Evolutionary conservation across 2,888 invertebrate genomes (phyloP).

Genomic region (Linnaemya tessellans): DNA sequence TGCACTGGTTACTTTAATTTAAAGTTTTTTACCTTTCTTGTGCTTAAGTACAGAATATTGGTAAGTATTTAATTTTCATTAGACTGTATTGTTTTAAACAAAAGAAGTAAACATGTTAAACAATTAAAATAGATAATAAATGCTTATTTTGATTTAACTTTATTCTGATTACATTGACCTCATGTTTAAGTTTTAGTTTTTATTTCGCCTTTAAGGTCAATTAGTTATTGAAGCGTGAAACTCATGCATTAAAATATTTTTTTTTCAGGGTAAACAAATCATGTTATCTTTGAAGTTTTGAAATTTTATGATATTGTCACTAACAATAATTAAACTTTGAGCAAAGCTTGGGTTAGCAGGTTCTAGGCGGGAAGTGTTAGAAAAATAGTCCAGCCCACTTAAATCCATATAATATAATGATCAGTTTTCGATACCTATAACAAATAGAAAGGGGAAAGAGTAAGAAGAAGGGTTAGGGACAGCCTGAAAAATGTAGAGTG

Average conservation of each 20-base stretch:
- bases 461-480: too few relatives aligned
- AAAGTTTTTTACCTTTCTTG: conserved; percentile 31
- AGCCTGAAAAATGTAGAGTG: not conserved
- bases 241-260: not conserved
- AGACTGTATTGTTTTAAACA: conserved; percentile 23
- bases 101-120: conserved; percentile 10
- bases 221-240: conserved; percentile 66
- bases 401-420: too few relatives aligned
- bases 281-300: too few relatives aligned
- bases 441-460: too few relatives aligned
- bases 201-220: conserved; percentile 63
- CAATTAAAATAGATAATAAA: not conserved
- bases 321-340: too few relatives aligned
- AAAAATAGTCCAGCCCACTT: too few relatives aligned
- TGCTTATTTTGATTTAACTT: not conserved
- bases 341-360: too few relatives aligned
- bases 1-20: conserved; percentile 4
- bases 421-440: too few relatives aligned
- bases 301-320: too few relatives aligned
- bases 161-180: conserved; percentile 53
- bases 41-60: not conserved
- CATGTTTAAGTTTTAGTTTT: conserved; percentile 19
- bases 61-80: not conserved
- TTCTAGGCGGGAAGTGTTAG: too few relatives aligned
- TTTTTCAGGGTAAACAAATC: too few relatives aligned